Percentiles rank a stretch among this genome's conserved stretches.
Evolutionary conservation across 2,888 invertebrate species (phyloP).

Genomic region (Zeuzera pyrina): DNA sequence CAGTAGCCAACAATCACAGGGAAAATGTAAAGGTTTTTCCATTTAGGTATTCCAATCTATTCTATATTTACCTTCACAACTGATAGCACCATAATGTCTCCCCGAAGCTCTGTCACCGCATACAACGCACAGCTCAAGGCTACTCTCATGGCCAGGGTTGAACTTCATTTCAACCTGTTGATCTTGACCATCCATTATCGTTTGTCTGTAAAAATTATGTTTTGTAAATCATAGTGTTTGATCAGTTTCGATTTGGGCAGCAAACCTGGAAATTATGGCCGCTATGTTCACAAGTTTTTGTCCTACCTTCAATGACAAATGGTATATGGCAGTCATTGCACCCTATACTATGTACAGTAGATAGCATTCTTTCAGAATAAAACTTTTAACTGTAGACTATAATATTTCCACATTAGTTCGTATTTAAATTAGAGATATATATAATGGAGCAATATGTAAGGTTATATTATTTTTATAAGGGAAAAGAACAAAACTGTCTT

Average conservation of each 20-base stretch:
- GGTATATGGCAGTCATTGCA: too few species aligned
- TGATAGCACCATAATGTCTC: conserved; percentile 93
- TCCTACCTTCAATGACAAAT: too few species aligned
- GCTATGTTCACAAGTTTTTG: too few species aligned
- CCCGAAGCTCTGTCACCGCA: conserved; percentile 97
- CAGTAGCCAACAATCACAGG: too few species aligned
- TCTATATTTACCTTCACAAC: conserved; percentile 79
- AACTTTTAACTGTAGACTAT: too few species aligned
- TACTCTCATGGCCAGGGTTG: conserved; percentile 40
- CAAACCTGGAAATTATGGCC: background rate
- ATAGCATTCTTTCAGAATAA: background rate
- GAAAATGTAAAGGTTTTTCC: too few species aligned
- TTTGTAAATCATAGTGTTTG: background rate
- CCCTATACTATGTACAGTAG: background rate
- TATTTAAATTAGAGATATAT: too few species aligned
- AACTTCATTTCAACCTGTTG: conserved; percentile 14
- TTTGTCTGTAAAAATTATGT: background rate
- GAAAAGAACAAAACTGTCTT: too few species aligned
- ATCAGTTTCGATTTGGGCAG: too few species aligned
- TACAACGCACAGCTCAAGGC: conserved; percentile 92
- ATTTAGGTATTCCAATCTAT: background rate
- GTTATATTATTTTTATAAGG: too few species aligned
- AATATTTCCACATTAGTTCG: too few species aligned
- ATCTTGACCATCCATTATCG: conserved; percentile 47
- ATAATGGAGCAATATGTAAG: too few species aligned